Evolutionary conservation across 30 jellyfish, hydroid and myxozoan genomes (phyloP).

Genomic region (Nemopilema nomurai): DNA sequence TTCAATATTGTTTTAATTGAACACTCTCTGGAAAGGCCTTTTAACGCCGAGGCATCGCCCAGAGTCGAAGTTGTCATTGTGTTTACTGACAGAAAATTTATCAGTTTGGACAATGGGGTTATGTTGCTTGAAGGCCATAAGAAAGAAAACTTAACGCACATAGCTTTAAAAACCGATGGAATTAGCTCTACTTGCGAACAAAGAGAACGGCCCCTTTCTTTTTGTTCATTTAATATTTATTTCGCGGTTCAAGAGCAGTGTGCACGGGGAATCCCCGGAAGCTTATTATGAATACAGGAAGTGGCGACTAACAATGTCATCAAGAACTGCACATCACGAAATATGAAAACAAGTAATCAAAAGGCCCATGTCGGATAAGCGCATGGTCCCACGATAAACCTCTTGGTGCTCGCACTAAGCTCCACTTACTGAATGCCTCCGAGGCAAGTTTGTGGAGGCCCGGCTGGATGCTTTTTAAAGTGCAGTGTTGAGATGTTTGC

Average conservation of each 20-base stretch:
- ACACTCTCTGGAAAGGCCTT: too few relatives aligned
- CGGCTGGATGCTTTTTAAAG: too few relatives aligned
- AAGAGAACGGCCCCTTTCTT: background rate
- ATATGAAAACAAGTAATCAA: background rate
- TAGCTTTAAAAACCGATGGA: background rate
- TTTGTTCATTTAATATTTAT: background rate
- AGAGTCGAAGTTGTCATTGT: too few relatives aligned
- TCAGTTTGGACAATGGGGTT: too few relatives aligned
- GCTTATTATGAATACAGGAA: conserved; percentile 35
- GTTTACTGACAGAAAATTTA: too few relatives aligned
- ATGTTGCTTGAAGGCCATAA: too few relatives aligned
- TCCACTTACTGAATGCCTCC: background rate
- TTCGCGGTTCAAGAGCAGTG: background rate
- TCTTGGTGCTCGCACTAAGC: background rate
- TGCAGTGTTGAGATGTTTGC: background rate
- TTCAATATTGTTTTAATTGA: too few relatives aligned
- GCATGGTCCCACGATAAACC: background rate
- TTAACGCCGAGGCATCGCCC: too few relatives aligned
- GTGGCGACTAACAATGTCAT: conserved; percentile 42
- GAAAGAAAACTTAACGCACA: too few relatives aligned
- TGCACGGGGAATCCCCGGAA: conserved; percentile 49
- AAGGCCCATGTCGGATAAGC: background rate
- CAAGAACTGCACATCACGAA: conserved; percentile 45
- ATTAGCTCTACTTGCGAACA: background rate
- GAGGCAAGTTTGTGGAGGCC: background rate